Evolutionary conservation across 1,140 invertebrate species (phyloP).

Genomic region (Teleogryllus occipitalis): DNA sequence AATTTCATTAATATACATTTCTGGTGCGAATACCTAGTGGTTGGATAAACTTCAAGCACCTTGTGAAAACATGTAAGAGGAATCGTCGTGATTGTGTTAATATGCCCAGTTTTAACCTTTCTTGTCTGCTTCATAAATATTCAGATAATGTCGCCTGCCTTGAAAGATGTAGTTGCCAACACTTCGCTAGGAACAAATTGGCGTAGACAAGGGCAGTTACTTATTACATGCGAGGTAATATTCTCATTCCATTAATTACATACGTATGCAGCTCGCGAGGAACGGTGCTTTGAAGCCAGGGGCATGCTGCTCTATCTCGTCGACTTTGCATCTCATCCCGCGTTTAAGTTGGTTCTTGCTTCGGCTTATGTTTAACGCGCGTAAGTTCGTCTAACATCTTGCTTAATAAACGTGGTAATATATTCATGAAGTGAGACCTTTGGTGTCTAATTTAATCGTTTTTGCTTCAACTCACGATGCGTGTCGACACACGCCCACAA

Average conservation of each 20-base stretch:
- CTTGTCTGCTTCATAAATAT: too few species aligned
- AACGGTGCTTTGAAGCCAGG: neutral
- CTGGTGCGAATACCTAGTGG: too few species aligned
- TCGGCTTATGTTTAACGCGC: neutral
- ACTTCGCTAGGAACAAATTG: neutral
- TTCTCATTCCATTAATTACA: neutral
- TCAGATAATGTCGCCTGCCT: too few species aligned
- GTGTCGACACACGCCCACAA: neutral
- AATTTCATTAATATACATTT: too few species aligned
- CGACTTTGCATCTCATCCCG: neutral
- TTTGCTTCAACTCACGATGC: neutral
- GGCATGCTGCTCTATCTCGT: neutral
- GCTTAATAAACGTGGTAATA: neutral
- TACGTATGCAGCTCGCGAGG: neutral
- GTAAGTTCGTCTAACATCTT: slow-evolving; percentile 1
- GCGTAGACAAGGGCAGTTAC: neutral
- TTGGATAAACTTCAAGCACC: too few species aligned
- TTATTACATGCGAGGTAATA: neutral
- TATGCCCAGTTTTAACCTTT: too few species aligned
- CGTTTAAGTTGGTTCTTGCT: neutral
- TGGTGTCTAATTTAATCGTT: slow-evolving; percentile 1
- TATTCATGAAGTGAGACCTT: neutral
- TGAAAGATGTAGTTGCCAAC: too few species aligned
- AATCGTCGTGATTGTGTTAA: too few species aligned
- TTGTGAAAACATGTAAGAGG: too few species aligned